These are phyloP conservation scores for Canis aureus DNA, from an alignment of 2,113 vertebrate species.

Conservation along the genomic window DNA sequence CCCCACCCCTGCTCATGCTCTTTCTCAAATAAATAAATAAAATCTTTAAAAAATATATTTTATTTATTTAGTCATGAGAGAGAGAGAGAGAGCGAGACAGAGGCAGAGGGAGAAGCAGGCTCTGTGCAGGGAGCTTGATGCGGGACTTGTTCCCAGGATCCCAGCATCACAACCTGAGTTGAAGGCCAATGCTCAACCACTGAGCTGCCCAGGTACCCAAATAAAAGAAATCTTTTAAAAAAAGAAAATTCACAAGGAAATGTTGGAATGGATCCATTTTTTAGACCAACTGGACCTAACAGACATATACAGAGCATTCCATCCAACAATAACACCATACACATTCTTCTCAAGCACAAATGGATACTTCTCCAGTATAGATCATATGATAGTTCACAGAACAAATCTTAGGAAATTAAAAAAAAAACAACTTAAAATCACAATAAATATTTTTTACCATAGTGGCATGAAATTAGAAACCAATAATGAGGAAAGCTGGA, in stretches of 20 bases:
- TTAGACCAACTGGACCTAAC: neutral
- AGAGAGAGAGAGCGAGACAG: no score
- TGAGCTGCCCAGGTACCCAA: no score
- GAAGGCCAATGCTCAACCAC: no score
- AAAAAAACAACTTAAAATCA: neutral
- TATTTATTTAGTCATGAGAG: no score
- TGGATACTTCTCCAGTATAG: neutral
- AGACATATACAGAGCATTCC: neutral
- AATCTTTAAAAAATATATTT: neutral
- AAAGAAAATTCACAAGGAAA: neutral
- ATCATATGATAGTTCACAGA: neutral
- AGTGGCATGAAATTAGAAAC: neutral
- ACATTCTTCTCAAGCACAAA: neutral
- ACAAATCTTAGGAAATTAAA: neutral
- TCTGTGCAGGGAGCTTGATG: no score
- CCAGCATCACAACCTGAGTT: no score
- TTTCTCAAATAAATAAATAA: neutral
- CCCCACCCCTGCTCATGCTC: neutral
- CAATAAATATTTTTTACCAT: neutral
- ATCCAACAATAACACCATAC: neutral
- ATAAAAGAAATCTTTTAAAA: no score
- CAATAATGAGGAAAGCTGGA: neutral
- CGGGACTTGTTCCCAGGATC: no score
- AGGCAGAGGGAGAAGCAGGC: no score
- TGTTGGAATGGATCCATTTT: neutral